Evolutionary conservation across 2,888 invertebrate genomes (phyloP).

Genomic region (Scaptomyza flava): DNA sequence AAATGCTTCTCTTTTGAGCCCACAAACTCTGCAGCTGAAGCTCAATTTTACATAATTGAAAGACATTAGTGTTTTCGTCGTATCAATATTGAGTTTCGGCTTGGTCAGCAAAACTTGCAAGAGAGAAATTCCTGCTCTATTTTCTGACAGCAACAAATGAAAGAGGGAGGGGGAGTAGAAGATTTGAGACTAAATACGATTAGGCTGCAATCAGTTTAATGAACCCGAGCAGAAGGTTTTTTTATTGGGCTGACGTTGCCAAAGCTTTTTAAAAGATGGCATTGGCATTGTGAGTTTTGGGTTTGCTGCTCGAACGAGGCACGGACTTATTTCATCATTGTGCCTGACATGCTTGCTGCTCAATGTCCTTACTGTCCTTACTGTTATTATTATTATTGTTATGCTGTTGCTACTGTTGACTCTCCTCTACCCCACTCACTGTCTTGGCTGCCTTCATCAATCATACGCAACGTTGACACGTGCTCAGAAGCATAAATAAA

Average conservation of each 20-base stretch:
- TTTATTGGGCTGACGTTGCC: constrained; percentile 32
- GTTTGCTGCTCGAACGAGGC: constrained; percentile 3
- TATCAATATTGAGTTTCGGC: constrained; percentile 53
- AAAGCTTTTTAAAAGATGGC: too few relatives aligned
- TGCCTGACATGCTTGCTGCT: constrained; percentile 54
- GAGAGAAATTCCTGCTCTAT: too few relatives aligned
- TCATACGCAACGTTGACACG: constrained; percentile 77
- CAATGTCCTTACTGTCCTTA: constrained; percentile 54
- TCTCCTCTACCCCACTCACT: constrained; percentile 9
- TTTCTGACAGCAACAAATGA: too few relatives aligned
- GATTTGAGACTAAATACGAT: constrained; percentile 38
- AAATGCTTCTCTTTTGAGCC: too few relatives aligned
- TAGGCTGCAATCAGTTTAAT: constrained; percentile 63
- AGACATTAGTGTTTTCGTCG: constrained; percentile 46
- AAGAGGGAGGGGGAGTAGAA: not conserved
- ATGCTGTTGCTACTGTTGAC: constrained; percentile 13
- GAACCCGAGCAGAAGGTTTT: constrained; percentile 62
- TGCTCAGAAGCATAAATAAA: constrained; percentile 53
- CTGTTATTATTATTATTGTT: constrained; percentile 51
- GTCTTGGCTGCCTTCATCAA: constrained; percentile 61
- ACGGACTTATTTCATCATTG: constrained; percentile 61
- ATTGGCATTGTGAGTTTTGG: too few relatives aligned
- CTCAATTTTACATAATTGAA: constrained; percentile 53
- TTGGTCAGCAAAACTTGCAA: constrained; percentile 43
- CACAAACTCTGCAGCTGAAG: too few relatives aligned